Base-by-base conservation (phyloP, 1,140 invertebrate genomes). In the Trachymyrmex septentrionalis region DNA sequence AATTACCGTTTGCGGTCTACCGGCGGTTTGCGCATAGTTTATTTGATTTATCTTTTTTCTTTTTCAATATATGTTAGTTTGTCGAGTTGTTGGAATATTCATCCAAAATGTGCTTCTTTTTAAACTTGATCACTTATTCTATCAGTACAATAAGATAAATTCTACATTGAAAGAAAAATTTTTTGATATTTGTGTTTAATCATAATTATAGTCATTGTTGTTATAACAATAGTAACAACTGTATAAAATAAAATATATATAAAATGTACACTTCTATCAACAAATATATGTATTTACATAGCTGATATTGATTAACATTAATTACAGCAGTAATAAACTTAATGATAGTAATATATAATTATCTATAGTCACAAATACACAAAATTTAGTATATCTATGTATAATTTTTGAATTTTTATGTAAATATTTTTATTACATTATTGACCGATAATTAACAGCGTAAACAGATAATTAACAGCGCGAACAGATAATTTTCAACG, bases 1-100 rank as follows among this genome's bases (percentile, higher is more conserved):
- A 92, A 93, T 93, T 91, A 91, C 78, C 84, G 75, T 44, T 57
- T 50, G 63, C 16, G 53, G 72, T 61, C 67, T 21, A 85, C 44
- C 67, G 50, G 38, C 16, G 57, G 50, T 71, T 67, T 69, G 19
- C 55, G 30, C 80, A 21, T n/a, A 27, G 34, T 76, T 30, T 24
- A 55, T 57, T 38, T 76, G 75, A 87, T 87, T 81, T 90, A 85
- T 21, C 5, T 72, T 55, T 81, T 53, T 81, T 64, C 57, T 44
- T 38, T 82, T 63, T 67, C 27, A 86, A 44, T 63, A 4, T 61
- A 34, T 38, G 27, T 34, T 34, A 10, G 34, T 34, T 44, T 24
- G 3, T 24, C 53, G 7, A 16, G 38, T 59, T 82, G 14, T 21
- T 30, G 7, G 21, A 63, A 59, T 84, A 75, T 84, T 84, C 9